Evolutionary conservation across 2,797 vertebrate genomes (phyloP).

Genomic region (Phalanger gymnotis): DNA sequence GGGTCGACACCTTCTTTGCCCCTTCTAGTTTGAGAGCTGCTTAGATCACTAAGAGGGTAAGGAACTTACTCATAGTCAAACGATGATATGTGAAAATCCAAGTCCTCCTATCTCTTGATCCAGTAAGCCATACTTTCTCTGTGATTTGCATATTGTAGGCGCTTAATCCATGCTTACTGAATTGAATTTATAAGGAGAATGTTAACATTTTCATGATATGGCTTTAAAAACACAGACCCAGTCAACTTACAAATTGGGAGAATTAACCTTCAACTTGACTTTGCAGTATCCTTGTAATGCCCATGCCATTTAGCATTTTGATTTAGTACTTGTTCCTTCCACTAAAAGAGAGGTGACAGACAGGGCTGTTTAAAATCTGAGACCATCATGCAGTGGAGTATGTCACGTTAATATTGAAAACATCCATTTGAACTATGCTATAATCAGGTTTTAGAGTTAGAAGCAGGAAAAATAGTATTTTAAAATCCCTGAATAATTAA

Average conservation of each 20-base stretch:
- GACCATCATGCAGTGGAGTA: slow-evolving; percentile 55
- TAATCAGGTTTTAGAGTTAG: slow-evolving; percentile 41
- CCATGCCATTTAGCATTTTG: slow-evolving; percentile 66
- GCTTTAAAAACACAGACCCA: neutral
- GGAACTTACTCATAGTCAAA: neutral
- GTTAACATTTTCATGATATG: neutral
- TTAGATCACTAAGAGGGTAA: neutral
- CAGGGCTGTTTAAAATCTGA: slow-evolving; percentile 68
- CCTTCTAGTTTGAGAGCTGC: neutral
- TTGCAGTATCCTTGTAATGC: slow-evolving; percentile 46
- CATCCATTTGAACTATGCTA: slow-evolving; percentile 66
- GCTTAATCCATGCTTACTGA: neutral
- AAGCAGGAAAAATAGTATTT: slow-evolving; percentile 38
- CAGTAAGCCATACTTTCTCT: neutral
- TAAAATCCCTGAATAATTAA: slow-evolving; percentile 56
- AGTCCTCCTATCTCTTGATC: neutral
- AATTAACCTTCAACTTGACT: slow-evolving; percentile 73
- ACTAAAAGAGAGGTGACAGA: slow-evolving; percentile 55
- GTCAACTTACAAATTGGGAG: neutral
- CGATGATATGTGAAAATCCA: neutral
- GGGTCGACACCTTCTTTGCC: neutral
- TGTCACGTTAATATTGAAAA: slow-evolving; percentile 62
- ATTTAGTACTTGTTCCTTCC: neutral
- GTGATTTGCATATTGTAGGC: neutral
- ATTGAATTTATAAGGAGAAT: neutral